A percentile compares a stretch with the other conserved stretches of the same genome.
Conservation (phyloP, 1,140 invertebrate species). For the Oedothorax gibbosus region DNA sequence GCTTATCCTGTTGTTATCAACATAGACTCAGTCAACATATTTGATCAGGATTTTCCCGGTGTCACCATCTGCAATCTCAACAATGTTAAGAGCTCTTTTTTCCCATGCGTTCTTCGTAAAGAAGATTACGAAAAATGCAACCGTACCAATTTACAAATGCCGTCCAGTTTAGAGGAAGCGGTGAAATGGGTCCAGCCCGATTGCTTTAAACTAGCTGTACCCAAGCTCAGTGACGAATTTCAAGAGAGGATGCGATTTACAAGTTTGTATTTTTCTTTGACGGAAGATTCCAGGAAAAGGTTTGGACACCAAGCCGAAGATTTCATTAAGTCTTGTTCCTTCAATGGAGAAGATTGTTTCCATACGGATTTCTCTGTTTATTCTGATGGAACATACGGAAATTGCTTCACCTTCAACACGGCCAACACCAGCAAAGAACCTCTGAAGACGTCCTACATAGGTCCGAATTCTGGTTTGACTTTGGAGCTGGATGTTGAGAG, state of each 20-base stretch:
- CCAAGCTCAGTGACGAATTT: background rate
- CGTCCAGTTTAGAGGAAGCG: background rate
- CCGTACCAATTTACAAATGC: background rate
- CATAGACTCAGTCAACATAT: slow-evolving; percentile 7
- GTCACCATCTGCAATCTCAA: slow-evolving; percentile 51
- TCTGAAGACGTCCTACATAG: slow-evolving; percentile 12
- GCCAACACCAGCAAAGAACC: background rate
- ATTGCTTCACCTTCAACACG: slow-evolving; percentile 44
- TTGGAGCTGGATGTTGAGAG: slow-evolving; percentile 68
- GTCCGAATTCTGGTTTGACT: slow-evolving; percentile 63
- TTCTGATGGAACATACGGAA: slow-evolving; percentile 11
- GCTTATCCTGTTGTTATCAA: slow-evolving; percentile 42
- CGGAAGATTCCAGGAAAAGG: background rate
- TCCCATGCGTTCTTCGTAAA: background rate
- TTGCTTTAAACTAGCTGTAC: background rate
- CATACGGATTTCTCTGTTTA: background rate
- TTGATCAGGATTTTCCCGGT: slow-evolving; percentile 24
- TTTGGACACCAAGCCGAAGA: slow-evolving; percentile 45
- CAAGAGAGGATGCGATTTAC: background rate
- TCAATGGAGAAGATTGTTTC: slow-evolving; percentile 34
- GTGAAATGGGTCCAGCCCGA: background rate
- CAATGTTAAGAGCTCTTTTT: background rate
- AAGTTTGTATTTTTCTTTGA: slow-evolving; percentile 5
- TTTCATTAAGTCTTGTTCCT: slow-evolving; percentile 29
- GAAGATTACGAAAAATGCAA: background rate